Conservation (phyloP, 1,140 invertebrate species). For the Stratiolaelaps scimitus region DNA sequence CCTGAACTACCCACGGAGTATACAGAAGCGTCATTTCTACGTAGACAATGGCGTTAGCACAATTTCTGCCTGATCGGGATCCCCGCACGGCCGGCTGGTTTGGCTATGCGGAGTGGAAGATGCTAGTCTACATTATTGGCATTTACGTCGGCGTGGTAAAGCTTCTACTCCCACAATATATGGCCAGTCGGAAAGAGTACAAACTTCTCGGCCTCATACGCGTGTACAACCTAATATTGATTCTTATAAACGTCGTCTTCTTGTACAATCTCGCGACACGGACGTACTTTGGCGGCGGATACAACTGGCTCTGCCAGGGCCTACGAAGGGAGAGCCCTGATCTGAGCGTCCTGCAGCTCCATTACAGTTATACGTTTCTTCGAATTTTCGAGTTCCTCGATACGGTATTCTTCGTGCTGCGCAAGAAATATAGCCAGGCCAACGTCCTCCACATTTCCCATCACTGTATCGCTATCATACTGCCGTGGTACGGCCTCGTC, state of each 20-base stretch:
- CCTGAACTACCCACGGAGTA: too few relatives aligned
- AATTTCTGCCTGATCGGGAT: neutral
- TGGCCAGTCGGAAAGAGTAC: neutral
- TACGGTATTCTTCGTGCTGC: slow-evolving; percentile 76
- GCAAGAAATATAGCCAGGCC: slow-evolving; percentile 72
- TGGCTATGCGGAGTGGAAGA: neutral
- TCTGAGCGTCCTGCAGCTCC: neutral
- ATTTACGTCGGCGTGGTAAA: slow-evolving; percentile 15
- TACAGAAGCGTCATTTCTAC: too few relatives aligned
- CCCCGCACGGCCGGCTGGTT: neutral
- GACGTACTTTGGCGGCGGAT: slow-evolving; percentile 14
- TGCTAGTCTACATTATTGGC: slow-evolving; percentile 9
- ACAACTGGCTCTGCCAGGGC: slow-evolving; percentile 23
- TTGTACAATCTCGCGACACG: neutral
- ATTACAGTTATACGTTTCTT: slow-evolving; percentile 13
- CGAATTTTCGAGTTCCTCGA: slow-evolving; percentile 68
- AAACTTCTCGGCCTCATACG: slow-evolving; percentile 14
- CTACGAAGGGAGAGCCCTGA: neutral
- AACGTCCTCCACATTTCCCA: slow-evolving; percentile 83
- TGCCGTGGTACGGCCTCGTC: neutral
- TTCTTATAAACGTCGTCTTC: neutral
- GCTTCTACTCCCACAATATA: neutral
- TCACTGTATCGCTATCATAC: slow-evolving; percentile 74
- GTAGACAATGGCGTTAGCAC: neutral
- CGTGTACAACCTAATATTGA: neutral